Base-by-base conservation (phyloP, 2,888 invertebrate genomes). In the Chalcosyrphus nemorum region DNA sequence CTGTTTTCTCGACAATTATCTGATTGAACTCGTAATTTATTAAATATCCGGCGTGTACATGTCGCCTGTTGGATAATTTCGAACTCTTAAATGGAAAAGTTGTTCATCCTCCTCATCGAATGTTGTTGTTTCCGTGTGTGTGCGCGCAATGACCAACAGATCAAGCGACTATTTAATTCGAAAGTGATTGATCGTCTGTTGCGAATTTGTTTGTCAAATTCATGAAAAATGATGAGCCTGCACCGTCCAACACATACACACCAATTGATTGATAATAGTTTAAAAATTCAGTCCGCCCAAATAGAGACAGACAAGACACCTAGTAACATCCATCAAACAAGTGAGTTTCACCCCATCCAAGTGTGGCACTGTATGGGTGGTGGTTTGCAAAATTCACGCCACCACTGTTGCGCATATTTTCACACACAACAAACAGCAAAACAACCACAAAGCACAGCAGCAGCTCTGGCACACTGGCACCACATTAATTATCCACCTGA, bases 401-500 rank as follows among this genome's bases (percentile, higher is more conserved):
- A 66, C 63, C 77, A 81, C 76, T 59, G 57, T 59, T 50, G n/a
- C 29, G 32, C 45, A 32, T 56, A 32, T 43, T 47, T 65, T 38
- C 27, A 52, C 43, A 27, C 15, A 41, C 15, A 77, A 24, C 27
- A 59, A 35, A 38, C 50, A 61, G 19, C 15, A 41, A 11, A 77
- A 24, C 27, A 59, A 35, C 47, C 50, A 61, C 61, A 65, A 77
- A 68, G 72, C 82, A 78, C 78, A 82, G 82, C 82, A 78, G 82
- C 78, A 74, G 71, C 77, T 77, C 72, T 71, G 59, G 59, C 61
- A 70, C 61, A 61, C 84, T 84, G 70, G 84, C 84, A 80, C 63
- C 80, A 80, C 84, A 84, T 80, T 80, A 84, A 80, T 84, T 80
- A 80, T 84, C 80, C 81, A 82, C 81, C 82, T 82, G 78, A 82